Evolutionary conservation across 2,797 vertebrate genomes (phyloP).

Genomic region (Pseudochirops cupreus): DNA sequence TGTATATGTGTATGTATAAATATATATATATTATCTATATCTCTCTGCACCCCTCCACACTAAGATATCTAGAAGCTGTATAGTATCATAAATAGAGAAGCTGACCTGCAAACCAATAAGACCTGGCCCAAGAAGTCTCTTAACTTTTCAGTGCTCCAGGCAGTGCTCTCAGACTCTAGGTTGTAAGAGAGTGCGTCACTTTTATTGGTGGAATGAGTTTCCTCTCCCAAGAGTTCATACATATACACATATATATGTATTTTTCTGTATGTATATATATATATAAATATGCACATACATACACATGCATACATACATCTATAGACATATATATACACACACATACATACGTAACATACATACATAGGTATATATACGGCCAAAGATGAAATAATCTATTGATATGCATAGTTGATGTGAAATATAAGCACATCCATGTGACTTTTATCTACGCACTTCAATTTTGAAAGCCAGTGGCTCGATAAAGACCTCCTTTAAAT

Average conservation of each 20-base stretch:
- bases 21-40: not conserved
- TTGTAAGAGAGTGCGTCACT: not conserved
- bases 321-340: too few relatives aligned
- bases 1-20: not conserved
- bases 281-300: too few relatives aligned
- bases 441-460: not conserved
- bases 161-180: not conserved
- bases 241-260: not conserved
- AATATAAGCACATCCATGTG: not conserved
- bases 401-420: not conserved
- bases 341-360: accelerated
- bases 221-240: too few relatives aligned
- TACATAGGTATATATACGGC: not conserved
- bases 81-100: not conserved
- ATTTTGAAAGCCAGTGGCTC: not conserved
- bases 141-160: not conserved
- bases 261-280: too few relatives aligned
- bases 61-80: not conserved
- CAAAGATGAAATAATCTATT: not conserved
- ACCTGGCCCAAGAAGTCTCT: not conserved
- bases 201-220: not conserved
- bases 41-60: accelerated
- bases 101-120: not conserved
- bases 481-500: not conserved
- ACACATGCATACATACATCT: too few relatives aligned